Evolutionary conservation across 2,888 invertebrate genomes (phyloP).

Genomic region (Matsumyia berberina): DNA sequence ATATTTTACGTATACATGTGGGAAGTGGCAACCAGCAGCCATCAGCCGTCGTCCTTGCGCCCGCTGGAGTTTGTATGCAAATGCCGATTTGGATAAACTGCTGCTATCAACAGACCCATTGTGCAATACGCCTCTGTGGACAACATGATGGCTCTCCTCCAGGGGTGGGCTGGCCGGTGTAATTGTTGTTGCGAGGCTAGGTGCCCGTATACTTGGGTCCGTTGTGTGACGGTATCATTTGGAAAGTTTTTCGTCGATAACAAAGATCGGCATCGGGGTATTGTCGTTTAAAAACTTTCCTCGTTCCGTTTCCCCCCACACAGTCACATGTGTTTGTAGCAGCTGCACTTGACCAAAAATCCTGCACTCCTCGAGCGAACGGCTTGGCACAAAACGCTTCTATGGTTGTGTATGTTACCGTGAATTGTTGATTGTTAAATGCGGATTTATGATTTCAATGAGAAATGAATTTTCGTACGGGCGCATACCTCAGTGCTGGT

Average conservation of each 20-base stretch:
- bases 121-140: conserved; percentile 50
- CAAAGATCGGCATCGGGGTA: conserved; percentile 62
- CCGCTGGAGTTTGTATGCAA: conserved; percentile 52
- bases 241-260: conserved; percentile 62
- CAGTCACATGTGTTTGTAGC: conserved; percentile 21
- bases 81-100: conserved; percentile 59
- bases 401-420: conserved; percentile 77
- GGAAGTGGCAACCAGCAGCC: conserved; percentile 46
- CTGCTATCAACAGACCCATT: conserved; percentile 63
- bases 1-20: conserved; percentile 60
- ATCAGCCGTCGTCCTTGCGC: background rate
- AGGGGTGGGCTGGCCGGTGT: conserved; percentile 1
- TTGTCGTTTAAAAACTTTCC: conserved; percentile 66
- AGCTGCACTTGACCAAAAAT: conserved; percentile 68
- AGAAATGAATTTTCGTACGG: conserved; percentile 61
- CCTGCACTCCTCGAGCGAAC: conserved; percentile 43
- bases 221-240: conserved; percentile 37
- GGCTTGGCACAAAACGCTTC: conserved; percentile 43
- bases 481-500: conserved; percentile 33
- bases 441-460: conserved; percentile 78
- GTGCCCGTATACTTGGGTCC: conserved; percentile 1
- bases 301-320: conserved; percentile 46
- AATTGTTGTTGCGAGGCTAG: conserved; percentile 28
- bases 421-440: conserved; percentile 78
- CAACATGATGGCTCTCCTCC: conserved; percentile 23